These are phyloP conservation scores for Plusia festucae DNA, from an alignment of 2,888 invertebrate species.

Conservation along the genomic window DNA sequence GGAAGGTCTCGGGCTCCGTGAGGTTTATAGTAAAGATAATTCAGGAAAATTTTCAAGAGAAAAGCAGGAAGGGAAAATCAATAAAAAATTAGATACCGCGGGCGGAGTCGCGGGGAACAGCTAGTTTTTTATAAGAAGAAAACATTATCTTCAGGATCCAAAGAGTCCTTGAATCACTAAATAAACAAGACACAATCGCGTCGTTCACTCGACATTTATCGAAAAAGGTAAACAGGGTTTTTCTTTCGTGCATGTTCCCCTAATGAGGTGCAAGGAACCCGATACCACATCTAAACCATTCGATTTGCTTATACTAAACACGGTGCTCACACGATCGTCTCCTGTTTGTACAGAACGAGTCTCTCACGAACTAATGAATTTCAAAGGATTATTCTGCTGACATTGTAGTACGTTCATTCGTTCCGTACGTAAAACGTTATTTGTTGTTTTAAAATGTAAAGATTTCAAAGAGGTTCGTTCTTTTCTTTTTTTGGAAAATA, in stretches of 20 bases:
- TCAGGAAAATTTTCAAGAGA: too few relatives aligned
- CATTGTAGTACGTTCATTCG: not conserved
- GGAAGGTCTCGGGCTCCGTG: too few relatives aligned
- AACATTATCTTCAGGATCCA: not conserved
- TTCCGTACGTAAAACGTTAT: not conserved
- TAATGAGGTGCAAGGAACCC: slow-evolving; percentile 53
- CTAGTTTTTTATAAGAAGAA: too few relatives aligned
- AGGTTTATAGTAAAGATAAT: too few relatives aligned
- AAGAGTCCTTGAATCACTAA: not conserved
- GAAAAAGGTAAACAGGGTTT: slow-evolving; percentile 26
- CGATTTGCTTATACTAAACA: slow-evolving; percentile 56
- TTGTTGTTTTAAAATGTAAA: slow-evolving; percentile 1
- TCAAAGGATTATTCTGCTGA: slow-evolving; percentile 10
- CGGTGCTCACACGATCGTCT: slow-evolving; percentile 28
- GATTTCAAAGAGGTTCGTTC: not conserved
- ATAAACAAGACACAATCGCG: slow-evolving; percentile 31
- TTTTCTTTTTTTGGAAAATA: too few relatives aligned
- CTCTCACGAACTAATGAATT: slow-evolving; percentile 35
- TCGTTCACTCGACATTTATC: not conserved
- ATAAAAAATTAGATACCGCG: too few relatives aligned
- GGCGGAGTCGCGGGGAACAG: too few relatives aligned
- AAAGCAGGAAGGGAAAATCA: too few relatives aligned
- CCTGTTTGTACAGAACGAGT: slow-evolving; percentile 43
- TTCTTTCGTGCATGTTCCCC: slow-evolving; percentile 36
- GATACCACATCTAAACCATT: slow-evolving; percentile 46